Base-by-base conservation (phyloP, 2,888 invertebrate genomes). In the Hirtodrosophila alboralis region DNA sequence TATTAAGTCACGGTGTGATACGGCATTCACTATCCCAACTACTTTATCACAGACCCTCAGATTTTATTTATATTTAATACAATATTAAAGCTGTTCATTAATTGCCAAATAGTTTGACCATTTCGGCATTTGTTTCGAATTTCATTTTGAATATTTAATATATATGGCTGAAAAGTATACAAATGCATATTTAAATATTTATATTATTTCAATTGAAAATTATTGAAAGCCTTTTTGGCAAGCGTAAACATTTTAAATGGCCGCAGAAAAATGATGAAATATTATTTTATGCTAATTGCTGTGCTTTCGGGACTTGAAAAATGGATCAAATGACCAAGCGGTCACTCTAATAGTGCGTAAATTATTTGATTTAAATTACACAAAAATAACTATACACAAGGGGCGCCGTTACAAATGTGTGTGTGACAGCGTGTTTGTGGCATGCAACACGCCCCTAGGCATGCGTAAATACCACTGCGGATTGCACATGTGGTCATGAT, bases 331-430 rank as follows among this genome's bases (percentile, higher is more conserved):
- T 58, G 60, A 49, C 38, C 57, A 38, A 18, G 49, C 27, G 62
- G 62, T 53, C 37, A 58, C 62, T 72, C 83, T 81, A 83, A 79
- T 75, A 79, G 68, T 54, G 72, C 72, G 63, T 78, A 85, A 84
- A 74, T 65, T 65, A 78, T 72, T 75, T 63, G 75, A 75, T 68
- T 75, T 75, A 78, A 78, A 84, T 63, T 64, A 48, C 34, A 40
- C 16, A 41, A 27, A 36, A 33, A 31, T 1, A 57, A 43, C 30
- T 10, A 51, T 16, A 2, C 23, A 36, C 30, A 4, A 13, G 28
- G 8, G 14, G 10, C 28, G n/a, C 1, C 5, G 16, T 21, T 21
- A 21, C 18, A 23, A 4, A 1, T 23, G 23, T 23, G 8, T 23
- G 23, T 23, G 23, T 23, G 23, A 7, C 13, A 26, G 30, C 8